Percentiles rank a stretch among this genome's conserved stretches.
Conservation (phyloP, 2,113 vertebrate species). For the Apus apus region DNA sequence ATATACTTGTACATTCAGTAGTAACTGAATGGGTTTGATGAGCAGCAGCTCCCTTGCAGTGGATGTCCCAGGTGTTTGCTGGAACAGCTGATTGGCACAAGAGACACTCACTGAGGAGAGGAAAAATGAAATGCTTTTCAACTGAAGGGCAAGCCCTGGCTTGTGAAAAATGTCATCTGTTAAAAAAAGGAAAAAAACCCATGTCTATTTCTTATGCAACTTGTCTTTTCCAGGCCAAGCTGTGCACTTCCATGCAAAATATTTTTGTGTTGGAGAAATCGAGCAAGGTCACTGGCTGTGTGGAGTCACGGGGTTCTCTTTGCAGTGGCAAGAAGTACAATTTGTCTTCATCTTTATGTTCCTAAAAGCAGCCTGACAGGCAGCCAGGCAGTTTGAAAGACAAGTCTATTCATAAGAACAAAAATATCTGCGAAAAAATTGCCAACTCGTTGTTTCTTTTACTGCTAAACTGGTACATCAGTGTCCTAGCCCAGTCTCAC, state of each 20-base stretch:
- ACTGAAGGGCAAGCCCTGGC: background rate
- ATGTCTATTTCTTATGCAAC: background rate
- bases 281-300: background rate
- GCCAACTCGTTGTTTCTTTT: background rate
- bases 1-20: no score
- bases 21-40: background rate
- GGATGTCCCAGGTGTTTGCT: background rate
- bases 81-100: background rate
- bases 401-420: background rate
- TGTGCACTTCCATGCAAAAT: background rate
- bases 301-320: background rate
- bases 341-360: background rate
- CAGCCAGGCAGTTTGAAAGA: background rate
- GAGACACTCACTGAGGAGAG: background rate
- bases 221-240: background rate
- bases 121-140: background rate
- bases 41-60: background rate
- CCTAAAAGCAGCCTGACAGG: background rate
- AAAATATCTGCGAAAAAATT: background rate
- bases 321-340: background rate
- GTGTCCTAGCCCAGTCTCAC: background rate
- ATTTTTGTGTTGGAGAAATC: background rate
- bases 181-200: background rate
- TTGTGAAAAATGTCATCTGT: background rate
- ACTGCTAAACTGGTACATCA: background rate